These are phyloP conservation scores for Kryptolebias marmoratus DNA, from an alignment of 2,113 vertebrate genomes.

Conservation along the genomic window DNA sequence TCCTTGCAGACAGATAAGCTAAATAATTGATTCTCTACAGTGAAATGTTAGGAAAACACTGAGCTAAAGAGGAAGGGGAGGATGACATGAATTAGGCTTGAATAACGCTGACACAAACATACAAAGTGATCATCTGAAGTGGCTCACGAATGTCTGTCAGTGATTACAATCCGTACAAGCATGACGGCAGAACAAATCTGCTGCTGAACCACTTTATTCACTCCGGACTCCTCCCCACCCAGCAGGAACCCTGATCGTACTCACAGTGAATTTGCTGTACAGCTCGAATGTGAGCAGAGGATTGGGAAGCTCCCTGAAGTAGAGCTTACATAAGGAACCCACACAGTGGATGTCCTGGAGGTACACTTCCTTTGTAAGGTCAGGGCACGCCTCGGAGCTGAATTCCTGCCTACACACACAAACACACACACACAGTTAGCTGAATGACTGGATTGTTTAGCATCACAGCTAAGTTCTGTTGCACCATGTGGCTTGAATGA, in stretches of 20 bases:
- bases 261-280: slow-evolving; percentile 97
- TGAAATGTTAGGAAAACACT: too few relatives aligned
- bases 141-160: not conserved
- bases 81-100: too few relatives aligned
- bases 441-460: slow-evolving; percentile 57
- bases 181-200: not conserved
- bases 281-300: slow-evolving; percentile 97
- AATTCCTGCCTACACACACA: slow-evolving; percentile 92
- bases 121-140: not conserved
- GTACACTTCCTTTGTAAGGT: slow-evolving; percentile 97
- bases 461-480: slow-evolving; percentile 23
- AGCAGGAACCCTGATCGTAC: slow-evolving; percentile 61
- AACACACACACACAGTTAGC: slow-evolving; percentile 43
- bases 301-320: slow-evolving; percentile 97
- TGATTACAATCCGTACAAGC: not conserved
- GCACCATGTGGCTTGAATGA: slow-evolving; percentile 4
- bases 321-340: slow-evolving; percentile 97
- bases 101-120: too few relatives aligned
- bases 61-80: too few relatives aligned
- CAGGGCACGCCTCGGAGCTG: slow-evolving; percentile 92
- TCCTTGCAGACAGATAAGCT: too few relatives aligned
- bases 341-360: slow-evolving; percentile 99
- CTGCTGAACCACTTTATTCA: not conserved
- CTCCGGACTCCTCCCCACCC: not conserved
- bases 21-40: too few relatives aligned